phyloP scores from a whole-genome alignment of 2,113 vertebrate genomes.

The Conger conger region DNA sequence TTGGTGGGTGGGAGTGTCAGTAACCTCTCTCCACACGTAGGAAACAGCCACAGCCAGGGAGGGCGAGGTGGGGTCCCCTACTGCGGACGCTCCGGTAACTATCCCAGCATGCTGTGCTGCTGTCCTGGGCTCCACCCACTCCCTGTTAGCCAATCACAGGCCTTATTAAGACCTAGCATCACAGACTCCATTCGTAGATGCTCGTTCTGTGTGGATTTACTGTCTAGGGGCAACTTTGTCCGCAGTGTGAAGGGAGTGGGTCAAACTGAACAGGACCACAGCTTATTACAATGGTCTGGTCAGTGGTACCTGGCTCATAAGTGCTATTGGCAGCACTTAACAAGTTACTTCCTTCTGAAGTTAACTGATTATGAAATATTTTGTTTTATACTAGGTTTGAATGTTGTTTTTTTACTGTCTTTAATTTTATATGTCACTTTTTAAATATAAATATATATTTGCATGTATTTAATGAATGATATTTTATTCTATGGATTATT shows the following conservation, averaged over 20 bases:
- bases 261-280: background rate
- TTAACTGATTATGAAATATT: background rate
- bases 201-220: background rate
- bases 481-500: background rate
- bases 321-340: background rate
- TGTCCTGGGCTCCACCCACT: background rate
- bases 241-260: background rate
- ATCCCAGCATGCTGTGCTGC: background rate
- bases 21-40: slow-evolving; percentile 39
- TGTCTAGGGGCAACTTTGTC: background rate
- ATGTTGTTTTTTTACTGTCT: background rate
- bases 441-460: background rate
- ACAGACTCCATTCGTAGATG: background rate
- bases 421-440: background rate
- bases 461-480: background rate
- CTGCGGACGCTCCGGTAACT: slow-evolving; percentile 50
- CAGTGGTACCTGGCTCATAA: background rate
- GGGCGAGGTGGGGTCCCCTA: slow-evolving; percentile 39
- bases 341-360: background rate
- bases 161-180: background rate
- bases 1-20: background rate
- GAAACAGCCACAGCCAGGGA: slow-evolving; percentile 41
- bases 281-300: background rate
- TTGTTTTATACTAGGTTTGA: background rate
- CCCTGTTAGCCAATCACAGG: background rate